Base-by-base conservation (phyloP, 30 jellyfish, hydroid and myxozoan species). In the Nemopilema nomurai region DNA sequence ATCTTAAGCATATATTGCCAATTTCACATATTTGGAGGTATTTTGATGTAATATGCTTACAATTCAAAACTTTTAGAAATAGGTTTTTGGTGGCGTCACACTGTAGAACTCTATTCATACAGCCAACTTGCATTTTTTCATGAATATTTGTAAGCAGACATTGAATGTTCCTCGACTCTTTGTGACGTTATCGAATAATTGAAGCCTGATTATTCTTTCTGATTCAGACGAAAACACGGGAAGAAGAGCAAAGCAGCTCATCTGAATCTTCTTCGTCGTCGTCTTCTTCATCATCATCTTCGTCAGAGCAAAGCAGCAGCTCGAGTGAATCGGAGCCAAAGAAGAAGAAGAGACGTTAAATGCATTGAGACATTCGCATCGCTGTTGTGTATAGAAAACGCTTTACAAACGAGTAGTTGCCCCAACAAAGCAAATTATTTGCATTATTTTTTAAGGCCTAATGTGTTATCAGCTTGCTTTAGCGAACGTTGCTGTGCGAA, bases 271-370 rank as follows among this genome's bases (percentile, higher is more conserved):
- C 87, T 19, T 52, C 85, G 30, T 83, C 91, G 18, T 82, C 89
- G 19, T 62, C 84, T 0, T 69, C 84, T 0, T 83, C 91, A 1
- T 51, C 52, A 53, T 74, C 64, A 51, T 83, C 91, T 22, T 83
- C 91, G 18, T 69, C 91, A 0, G 84, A 69, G 32, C 16, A 57
- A 26, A 82, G 90, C 82, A 80, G 81, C 62, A 80, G 89, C 62
- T 27, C 73, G 0, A 69, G 28, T 65, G 53, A 69, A 28, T 32
- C 33, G 16, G 81, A 68, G 26, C 67, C 32, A 49, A 80, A 67
- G 33, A 62, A 74, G 28, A 80, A 49, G 65, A 67, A 68, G 29
- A 66, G 80, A 28, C 81, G 77, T 18, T 77, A 23, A 63, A 18
- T 18, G 16, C 21, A 49, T 22, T 21, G 17, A 20, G 50, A 49